Base-by-base conservation (phyloP, 2,888 invertebrate species). In the Trachelus tabidus region DNA sequence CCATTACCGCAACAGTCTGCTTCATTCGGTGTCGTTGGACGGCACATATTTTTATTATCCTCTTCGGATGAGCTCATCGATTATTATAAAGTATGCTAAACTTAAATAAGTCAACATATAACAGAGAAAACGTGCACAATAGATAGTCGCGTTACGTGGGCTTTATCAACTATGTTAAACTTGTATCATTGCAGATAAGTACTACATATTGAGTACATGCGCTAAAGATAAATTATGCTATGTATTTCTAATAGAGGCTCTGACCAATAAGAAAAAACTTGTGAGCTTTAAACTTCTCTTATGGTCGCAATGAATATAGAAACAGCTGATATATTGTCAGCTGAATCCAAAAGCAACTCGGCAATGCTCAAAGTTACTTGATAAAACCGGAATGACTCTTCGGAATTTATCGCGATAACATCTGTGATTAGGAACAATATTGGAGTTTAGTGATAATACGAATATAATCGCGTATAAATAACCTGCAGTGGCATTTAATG, bases 1-100 rank as follows among this genome's bases (percentile, higher is more conserved):
- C 82, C 86, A 85, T 86, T 89, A 56, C 89, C 89, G 77, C 91
- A 91, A 75, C 91, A 91, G 82, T 91, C 89, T 69, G 87, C 84
- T 33, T 87, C 79, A 68, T 79, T 76, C 34, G 90, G 90, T 37
- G 88, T 89, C 69, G 68, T 31, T 4, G 89, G 89, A 30, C 88
- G 85, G 73, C 83, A 23, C 77, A 76, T 79, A 75, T 37, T 82
- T 30, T 78, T 77, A 12, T 12, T 74, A n/a, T 77, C 31, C 23
- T 79, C 77, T 11, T 73, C 31, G n/a, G 35, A 9, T 80, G 71
- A 78, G 75, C 40, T 80, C 80, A 80, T 80, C 71, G 34, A 31
- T 15, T 15, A 31, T 15, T 15, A 40, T 23, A 56, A 68, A 34
- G 31, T 56, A 9, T 56, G 56, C 23, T 56, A 56, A 56, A 56